Conservation (phyloP, 2,113 vertebrate genomes). For the Turdus rufiventris region DNA sequence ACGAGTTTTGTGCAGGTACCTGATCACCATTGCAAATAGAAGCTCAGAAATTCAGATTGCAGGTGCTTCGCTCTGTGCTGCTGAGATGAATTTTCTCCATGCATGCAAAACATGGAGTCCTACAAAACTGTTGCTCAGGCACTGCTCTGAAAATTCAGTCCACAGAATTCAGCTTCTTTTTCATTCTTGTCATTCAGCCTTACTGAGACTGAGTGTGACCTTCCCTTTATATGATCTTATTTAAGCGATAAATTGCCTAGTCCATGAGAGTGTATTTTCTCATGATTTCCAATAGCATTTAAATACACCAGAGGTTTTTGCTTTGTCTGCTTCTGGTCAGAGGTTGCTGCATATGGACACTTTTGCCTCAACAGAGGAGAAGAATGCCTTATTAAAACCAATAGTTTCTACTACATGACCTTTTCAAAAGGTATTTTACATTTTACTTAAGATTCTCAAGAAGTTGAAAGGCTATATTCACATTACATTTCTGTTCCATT, state of each 20-base stretch:
- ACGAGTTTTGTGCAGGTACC: constrained; percentile 6
- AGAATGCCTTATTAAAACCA: constrained; percentile 11
- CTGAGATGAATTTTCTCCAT: neutral
- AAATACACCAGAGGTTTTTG: neutral
- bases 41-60: neutral
- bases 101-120: neutral
- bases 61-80: neutral
- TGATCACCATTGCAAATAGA: neutral
- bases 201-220: neutral
- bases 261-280: neutral
- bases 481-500: neutral
- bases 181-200: neutral
- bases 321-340: neutral
- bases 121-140: neutral
- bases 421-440: constrained; percentile 19
- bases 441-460: constrained; percentile 3
- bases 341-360: neutral
- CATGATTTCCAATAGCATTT: neutral
- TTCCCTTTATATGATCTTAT: neutral
- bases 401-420: neutral
- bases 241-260: neutral
- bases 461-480: neutral
- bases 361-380: neutral
- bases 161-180: neutral
- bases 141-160: neutral